phyloP scores from a whole-genome alignment of 2,797 vertebrate species.

The Lagorchestes hirsutus region DNA sequence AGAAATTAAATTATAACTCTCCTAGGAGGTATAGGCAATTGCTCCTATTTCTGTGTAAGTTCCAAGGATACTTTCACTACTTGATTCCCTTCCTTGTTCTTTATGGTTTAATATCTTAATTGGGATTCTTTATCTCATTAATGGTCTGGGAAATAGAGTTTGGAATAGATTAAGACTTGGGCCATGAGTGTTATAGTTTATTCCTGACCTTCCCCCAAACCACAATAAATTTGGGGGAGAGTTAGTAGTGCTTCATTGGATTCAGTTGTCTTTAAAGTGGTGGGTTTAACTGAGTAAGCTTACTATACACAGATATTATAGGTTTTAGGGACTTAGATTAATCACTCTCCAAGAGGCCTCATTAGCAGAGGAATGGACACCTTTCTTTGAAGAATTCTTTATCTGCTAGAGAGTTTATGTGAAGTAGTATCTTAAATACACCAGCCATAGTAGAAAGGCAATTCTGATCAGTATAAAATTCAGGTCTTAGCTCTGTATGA shows the following conservation, averaged over 20 bases:
- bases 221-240: not conserved
- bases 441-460: not conserved
- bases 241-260: not conserved
- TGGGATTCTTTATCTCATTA: not conserved
- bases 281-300: not conserved
- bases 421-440: not conserved
- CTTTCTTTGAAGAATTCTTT: not conserved
- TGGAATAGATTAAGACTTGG: not conserved
- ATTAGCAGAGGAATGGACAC: not conserved
- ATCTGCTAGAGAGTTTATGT: not conserved
- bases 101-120: not conserved
- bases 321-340: not conserved
- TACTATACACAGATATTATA: not conserved
- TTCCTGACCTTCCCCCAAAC: not conserved
- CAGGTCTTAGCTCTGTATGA: not conserved
- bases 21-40: not conserved
- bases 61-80: not conserved
- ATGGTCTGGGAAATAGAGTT: not conserved
- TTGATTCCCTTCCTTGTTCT: not conserved
- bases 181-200: not conserved
- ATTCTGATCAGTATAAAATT: not conserved
- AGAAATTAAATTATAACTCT: not conserved
- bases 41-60: not conserved
- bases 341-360: not conserved
- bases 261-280: not conserved